Base-by-base conservation (phyloP, 2,113 vertebrate species). In the Mormyrus lacerda region DNA sequence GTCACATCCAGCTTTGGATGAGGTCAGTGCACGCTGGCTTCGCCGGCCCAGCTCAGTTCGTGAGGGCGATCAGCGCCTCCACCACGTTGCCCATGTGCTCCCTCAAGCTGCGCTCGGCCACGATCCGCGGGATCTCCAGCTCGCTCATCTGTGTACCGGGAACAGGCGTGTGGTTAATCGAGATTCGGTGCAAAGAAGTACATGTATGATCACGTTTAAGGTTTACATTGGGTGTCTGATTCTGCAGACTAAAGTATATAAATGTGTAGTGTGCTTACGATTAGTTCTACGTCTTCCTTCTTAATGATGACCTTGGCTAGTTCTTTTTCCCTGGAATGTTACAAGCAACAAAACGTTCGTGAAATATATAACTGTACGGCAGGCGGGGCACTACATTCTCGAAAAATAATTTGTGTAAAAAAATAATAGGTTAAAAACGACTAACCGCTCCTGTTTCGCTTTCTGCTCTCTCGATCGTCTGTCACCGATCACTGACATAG, bases 21-120 rank as follows among this genome's bases (percentile, higher is more conserved):
- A 65, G 61, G n/a, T 65, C 61, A 27, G 61, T 27, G 61, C 61
- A 1, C 24, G 58, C 9, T 11, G 58, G 58, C 24, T 61, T 7
- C 9, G 24, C 58, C 88, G 69, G 19, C 87, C 51, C 89, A 27
- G 19, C 55, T 98, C 95, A 99, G 94, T 99, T 97, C 93, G 98
- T 99, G 87, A 99, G 95, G 4, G 97, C 92, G 91, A 99, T 97
- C 65, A 99, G 95, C 0, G 98, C 98, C 90, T 99, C 98, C 89
- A 99, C 98, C 85, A 99, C 97, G 0, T 99, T 98, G 4, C 98
- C 98, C 98, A 99, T 97, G 95, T 99, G 98, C 93, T 99, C 98
- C 21, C 98, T 94, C 89, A 99, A 94, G 91, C 98, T 98, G 90
- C 98, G 96, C 94, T 99, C 98, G 0, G 98, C 98, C 3, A 97